Evolutionary conservation across 2,888 invertebrate species (phyloP).

Genomic region (Nineta flava): DNA sequence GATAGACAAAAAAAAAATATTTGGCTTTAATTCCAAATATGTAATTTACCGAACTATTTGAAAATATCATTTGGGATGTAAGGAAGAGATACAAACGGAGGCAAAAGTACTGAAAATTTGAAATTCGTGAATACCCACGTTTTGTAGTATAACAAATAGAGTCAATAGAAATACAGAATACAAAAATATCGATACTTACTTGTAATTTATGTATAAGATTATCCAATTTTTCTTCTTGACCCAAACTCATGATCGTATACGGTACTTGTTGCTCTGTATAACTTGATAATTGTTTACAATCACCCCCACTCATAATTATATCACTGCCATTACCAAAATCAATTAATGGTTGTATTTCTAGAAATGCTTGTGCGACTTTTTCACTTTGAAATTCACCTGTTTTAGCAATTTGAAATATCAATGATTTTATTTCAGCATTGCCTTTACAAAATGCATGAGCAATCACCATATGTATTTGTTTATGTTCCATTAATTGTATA

Average conservation of each 20-base stretch:
- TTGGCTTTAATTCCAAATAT: neutral
- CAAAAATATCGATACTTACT: neutral
- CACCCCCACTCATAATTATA: neutral
- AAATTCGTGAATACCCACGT: too few species aligned
- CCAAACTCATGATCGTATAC: conserved; percentile 16
- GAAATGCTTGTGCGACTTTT: conserved; percentile 18
- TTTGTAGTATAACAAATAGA: too few species aligned
- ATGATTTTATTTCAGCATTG: conserved; percentile 26
- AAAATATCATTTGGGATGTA: neutral
- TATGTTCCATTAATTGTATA: conserved; percentile 25
- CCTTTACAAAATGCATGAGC: conserved; percentile 33
- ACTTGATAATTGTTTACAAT: neutral
- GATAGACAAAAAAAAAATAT: neutral
- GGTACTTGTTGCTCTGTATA: neutral
- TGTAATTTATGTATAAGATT: conserved; percentile 14
- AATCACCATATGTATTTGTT: conserved; percentile 31
- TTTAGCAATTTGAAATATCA: conserved; percentile 24
- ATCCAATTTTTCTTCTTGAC: conserved; percentile 22
- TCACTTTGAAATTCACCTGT: conserved; percentile 17
- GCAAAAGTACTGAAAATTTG: too few species aligned
- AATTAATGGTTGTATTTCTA: conserved; percentile 14
- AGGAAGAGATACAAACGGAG: too few species aligned
- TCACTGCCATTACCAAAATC: neutral
- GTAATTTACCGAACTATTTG: neutral
- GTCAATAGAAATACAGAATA: too few species aligned